A percentile compares a stretch with the other conserved stretches of the same genome.
phyloP scores from a whole-genome alignment of 1,140 invertebrate species.

The Diorhabda elongata region DNA sequence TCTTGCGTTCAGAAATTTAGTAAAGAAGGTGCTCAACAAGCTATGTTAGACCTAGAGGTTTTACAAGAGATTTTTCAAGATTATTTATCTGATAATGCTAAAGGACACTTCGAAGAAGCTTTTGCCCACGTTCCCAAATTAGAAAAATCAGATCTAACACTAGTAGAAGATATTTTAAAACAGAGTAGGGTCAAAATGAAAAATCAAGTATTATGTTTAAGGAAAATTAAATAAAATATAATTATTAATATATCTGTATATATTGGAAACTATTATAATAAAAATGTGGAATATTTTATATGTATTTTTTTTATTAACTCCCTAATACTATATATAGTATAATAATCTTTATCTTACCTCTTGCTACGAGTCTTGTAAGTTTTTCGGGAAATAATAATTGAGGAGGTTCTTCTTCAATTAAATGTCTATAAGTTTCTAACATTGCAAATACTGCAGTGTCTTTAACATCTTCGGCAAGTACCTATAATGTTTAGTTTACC shows the following conservation, averaged over 20 bases:
- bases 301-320: not conserved
- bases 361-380: slow-evolving; percentile 59
- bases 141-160: slow-evolving; percentile 47
- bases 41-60: slow-evolving; percentile 58
- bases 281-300: not conserved
- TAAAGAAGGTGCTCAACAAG: slow-evolving; percentile 64
- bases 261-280: not conserved
- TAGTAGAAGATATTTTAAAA: slow-evolving; percentile 42
- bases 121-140: slow-evolving; percentile 56
- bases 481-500: not conserved
- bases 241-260: not conserved
- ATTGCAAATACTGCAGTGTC: slow-evolving; percentile 58
- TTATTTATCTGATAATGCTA: slow-evolving; percentile 55
- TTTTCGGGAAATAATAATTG: slow-evolving; percentile 63
- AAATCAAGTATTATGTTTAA: slow-evolving; percentile 42
- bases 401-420: slow-evolving; percentile 59
- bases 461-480: slow-evolving; percentile 46
- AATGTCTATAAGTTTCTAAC: slow-evolving; percentile 53
- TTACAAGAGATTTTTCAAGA: slow-evolving; percentile 53
- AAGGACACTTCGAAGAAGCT: slow-evolving; percentile 59
- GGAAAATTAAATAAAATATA: slow-evolving; percentile 14
- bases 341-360: slow-evolving; percentile 45
- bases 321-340: not conserved
- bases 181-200: slow-evolving; percentile 40
- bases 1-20: slow-evolving; percentile 72